Percentiles rank a stretch among this genome's conserved stretches.
These are phyloP conservation scores for Pollenia labialis DNA, from an alignment of 2,888 invertebrate genomes.

Conservation along the genomic window DNA sequence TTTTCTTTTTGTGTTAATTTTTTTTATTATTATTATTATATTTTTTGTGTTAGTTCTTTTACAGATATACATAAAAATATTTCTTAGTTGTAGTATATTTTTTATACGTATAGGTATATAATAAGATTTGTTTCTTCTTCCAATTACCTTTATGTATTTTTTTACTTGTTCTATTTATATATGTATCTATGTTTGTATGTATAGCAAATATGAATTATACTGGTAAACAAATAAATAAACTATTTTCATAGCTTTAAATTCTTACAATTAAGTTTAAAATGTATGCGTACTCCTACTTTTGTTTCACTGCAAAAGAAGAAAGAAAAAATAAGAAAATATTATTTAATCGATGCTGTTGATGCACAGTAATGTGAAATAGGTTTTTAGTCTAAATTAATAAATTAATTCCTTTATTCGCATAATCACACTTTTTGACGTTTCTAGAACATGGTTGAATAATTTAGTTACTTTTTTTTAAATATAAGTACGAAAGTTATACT, in stretches of 20 bases:
- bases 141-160: conserved; percentile 36
- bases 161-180: conserved; percentile 55
- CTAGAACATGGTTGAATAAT: too few species aligned
- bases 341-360: conserved; percentile 42
- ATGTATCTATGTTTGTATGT: conserved; percentile 59
- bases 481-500: too few species aligned
- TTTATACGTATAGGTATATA: conserved; percentile 37
- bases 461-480: too few species aligned
- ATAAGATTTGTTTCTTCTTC: conserved; percentile 25
- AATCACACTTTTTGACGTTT: too few species aligned
- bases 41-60: conserved; percentile 49
- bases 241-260: conserved; percentile 69
- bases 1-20: conserved; percentile 18
- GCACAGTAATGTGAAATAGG: conserved; percentile 10
- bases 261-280: conserved; percentile 70
- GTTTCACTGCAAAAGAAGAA: conserved; percentile 74
- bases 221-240: conserved; percentile 69
- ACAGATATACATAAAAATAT: conserved; percentile 56
- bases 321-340: conserved; percentile 51
- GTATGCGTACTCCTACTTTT: conserved; percentile 65
- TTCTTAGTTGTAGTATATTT: conserved; percentile 54
- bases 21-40: background rate
- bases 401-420: too few species aligned
- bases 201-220: conserved; percentile 66
- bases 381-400: background rate